These are phyloP conservation scores for Drosophila mimica DNA, from an alignment of 2,888 invertebrate species.

Conservation along the genomic window DNA sequence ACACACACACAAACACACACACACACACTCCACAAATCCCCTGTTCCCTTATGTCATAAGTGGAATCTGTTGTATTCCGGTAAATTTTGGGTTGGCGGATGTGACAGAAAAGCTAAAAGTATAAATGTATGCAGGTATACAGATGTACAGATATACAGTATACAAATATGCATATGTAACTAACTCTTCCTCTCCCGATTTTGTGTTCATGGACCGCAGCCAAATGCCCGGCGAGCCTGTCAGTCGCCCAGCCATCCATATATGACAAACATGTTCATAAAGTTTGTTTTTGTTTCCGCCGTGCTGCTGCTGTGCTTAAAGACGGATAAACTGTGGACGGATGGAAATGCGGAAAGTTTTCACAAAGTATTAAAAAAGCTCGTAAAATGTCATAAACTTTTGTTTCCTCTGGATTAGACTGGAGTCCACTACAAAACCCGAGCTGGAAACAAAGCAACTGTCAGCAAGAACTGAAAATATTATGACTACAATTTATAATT, in stretches of 20 bases:
- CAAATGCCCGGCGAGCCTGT: slow-evolving; percentile 20
- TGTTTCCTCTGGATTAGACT: slow-evolving; percentile 70
- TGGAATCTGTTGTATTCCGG: slow-evolving; percentile 26
- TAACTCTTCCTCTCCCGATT: background rate
- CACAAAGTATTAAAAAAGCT: slow-evolving; percentile 77
- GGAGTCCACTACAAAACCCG: slow-evolving; percentile 51
- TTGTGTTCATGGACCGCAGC: slow-evolving; percentile 1
- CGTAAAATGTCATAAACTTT: slow-evolving; percentile 76
- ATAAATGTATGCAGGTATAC: background rate
- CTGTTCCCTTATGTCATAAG: slow-evolving; percentile 10
- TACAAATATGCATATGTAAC: background rate
- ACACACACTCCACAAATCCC: background rate
- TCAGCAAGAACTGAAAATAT: slow-evolving; percentile 46
- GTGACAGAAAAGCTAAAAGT: slow-evolving; percentile 23
- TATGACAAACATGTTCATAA: slow-evolving; percentile 72
- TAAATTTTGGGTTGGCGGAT: slow-evolving; percentile 16
- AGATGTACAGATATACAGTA: background rate
- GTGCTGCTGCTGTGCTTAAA: slow-evolving; percentile 53
- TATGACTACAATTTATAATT: slow-evolving; percentile 55
- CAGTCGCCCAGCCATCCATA: slow-evolving; percentile 46
- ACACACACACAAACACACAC: slow-evolving; percentile 22
- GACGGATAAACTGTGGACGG: slow-evolving; percentile 63
- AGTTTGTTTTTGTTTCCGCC: slow-evolving; percentile 64
- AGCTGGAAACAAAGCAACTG: slow-evolving; percentile 18
- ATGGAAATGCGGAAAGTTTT: slow-evolving; percentile 70